phyloP scores from a whole-genome alignment of 2,888 invertebrate species.

The Sphecodes monilicornis region DNA sequence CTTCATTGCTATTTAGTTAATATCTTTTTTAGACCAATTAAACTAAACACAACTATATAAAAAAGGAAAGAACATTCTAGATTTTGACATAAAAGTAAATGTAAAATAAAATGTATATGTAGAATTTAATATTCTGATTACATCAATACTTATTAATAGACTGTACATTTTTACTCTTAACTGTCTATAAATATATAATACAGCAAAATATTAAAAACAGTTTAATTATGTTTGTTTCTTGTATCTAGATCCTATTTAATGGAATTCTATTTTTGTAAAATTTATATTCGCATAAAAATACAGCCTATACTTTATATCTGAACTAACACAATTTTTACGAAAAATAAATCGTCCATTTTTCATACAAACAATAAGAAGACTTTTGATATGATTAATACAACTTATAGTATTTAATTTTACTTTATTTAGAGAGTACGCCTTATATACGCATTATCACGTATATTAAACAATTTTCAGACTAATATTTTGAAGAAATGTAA shows the following conservation, averaged over 20 bases:
- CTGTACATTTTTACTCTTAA: background rate
- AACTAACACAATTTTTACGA: background rate
- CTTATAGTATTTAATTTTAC: background rate
- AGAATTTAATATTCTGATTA: background rate
- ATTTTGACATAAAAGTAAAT: background rate
- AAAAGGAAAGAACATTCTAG: background rate
- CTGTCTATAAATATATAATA: background rate
- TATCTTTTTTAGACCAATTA: background rate
- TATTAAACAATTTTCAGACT: background rate
- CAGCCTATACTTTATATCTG: background rate
- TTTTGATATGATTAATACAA: background rate
- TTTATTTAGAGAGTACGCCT: constrained; percentile 13
- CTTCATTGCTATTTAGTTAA: background rate
- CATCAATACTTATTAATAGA: background rate
- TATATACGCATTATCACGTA: background rate
- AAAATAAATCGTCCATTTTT: background rate
- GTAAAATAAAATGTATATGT: background rate
- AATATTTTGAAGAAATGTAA: background rate
- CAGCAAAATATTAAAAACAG: background rate
- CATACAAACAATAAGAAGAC: background rate
- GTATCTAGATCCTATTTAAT: background rate
- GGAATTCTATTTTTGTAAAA: background rate
- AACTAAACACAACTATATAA: background rate
- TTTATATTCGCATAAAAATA: background rate
- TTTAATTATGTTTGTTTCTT: background rate